These are phyloP conservation scores for Toxotes chatareus DNA, from an alignment of 2,113 vertebrate species.

Conservation along the genomic window DNA sequence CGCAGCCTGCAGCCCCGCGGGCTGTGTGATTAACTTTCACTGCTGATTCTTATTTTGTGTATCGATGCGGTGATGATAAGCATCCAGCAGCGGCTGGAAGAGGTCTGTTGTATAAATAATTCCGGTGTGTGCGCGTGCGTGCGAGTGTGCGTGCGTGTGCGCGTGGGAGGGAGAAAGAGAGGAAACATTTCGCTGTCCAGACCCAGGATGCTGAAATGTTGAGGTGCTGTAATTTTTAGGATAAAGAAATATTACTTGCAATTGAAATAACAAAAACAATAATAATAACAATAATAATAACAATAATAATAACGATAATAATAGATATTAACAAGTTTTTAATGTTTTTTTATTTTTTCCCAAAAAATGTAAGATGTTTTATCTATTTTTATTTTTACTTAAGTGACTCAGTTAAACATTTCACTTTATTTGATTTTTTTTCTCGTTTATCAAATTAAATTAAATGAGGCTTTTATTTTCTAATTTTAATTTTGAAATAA, in stretches of 20 bases:
- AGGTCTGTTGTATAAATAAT: slow-evolving; percentile 45
- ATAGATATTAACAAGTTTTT: no score
- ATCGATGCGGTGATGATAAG: slow-evolving; percentile 48
- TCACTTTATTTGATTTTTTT: neutral
- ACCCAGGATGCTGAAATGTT: neutral
- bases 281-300: neutral
- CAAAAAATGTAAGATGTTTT: no score
- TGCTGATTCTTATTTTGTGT: slow-evolving; percentile 40
- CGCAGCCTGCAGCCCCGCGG: slow-evolving; percentile 51
- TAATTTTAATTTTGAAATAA: neutral
- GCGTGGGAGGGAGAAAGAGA: neutral
- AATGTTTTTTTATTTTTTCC: no score
- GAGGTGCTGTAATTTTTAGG: no score
- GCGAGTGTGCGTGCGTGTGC: neutral
- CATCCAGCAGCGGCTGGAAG: slow-evolving; percentile 9
- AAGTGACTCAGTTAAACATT: neutral
- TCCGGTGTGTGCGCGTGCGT: neutral
- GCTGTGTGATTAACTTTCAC: slow-evolving; percentile 42
- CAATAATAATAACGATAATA: neutral
- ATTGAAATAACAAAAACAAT: neutral
- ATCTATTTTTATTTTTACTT: neutral
- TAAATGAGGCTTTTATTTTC: neutral
- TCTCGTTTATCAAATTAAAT: neutral
- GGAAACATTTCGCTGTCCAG: slow-evolving; percentile 4
- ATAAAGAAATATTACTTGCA: no score